Evolutionary conservation across 2,797 vertebrate genomes (phyloP).

Genomic region (Eupleurogrammus muticus): DNA sequence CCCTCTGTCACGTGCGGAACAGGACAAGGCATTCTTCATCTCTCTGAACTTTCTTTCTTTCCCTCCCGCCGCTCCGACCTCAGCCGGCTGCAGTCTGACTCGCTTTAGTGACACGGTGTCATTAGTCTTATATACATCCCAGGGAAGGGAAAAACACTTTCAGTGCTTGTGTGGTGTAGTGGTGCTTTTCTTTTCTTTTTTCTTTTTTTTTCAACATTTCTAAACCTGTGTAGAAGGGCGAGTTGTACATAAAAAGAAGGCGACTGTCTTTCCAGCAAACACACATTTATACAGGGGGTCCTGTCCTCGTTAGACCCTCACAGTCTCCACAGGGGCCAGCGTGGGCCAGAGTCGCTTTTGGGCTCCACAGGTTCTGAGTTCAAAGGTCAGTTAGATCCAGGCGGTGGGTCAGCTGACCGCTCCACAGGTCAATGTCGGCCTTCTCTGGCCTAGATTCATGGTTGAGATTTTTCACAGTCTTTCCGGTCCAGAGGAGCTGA

Average conservation of each 20-base stretch:
- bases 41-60: slow-evolving; percentile 20
- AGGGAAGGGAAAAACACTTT: slow-evolving; percentile 49
- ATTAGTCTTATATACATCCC: slow-evolving; percentile 55
- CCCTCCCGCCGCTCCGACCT: slow-evolving; percentile 15
- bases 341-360: slow-evolving; percentile 26
- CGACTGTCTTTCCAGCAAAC: slow-evolving; percentile 49
- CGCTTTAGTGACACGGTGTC: slow-evolving; percentile 70
- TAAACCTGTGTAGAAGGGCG: slow-evolving; percentile 8
- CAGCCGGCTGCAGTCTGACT: slow-evolving; percentile 39
- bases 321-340: slow-evolving; percentile 50
- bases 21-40: slow-evolving; percentile 48
- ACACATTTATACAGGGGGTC: slow-evolving; percentile 58
- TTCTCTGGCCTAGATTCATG: neutral
- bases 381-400: slow-evolving; percentile 47
- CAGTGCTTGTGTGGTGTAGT: slow-evolving; percentile 55
- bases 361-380: slow-evolving; percentile 58
- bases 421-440: slow-evolving; percentile 53
- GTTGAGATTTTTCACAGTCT: no score
- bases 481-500: no score
- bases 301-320: slow-evolving; percentile 28
- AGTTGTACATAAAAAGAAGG: slow-evolving; percentile 18
- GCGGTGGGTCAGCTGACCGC: slow-evolving; percentile 25
- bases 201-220: slow-evolving; percentile 14
- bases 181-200: slow-evolving; percentile 30
- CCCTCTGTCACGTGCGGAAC: slow-evolving; percentile 52